A percentile compares a stretch with the other conserved stretches of the same genome.
Evolutionary conservation across 2,113 vertebrate species (phyloP).

Genomic region (Anhinga anhinga): DNA sequence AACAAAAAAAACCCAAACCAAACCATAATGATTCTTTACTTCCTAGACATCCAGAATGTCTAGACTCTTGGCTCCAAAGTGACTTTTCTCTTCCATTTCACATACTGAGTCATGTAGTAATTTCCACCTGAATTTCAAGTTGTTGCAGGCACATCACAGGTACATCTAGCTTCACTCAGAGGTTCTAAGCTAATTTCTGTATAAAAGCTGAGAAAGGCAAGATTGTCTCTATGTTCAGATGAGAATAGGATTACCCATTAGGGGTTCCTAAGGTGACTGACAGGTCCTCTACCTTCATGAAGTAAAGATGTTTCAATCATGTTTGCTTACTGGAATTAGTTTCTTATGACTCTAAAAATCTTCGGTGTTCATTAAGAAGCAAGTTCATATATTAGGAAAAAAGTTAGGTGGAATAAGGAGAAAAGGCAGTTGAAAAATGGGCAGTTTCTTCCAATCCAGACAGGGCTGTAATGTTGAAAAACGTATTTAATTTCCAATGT

Average conservation of each 20-base stretch:
- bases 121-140: not conserved
- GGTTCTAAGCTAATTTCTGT: not conserved
- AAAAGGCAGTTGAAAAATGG: not conserved
- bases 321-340: not conserved
- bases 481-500: not conserved
- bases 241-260: not conserved
- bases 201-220: not conserved
- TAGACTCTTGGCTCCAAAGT: not conserved
- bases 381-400: not conserved
- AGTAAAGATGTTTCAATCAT: not conserved
- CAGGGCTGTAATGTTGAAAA: not conserved
- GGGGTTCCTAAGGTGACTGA: not conserved
- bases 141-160: not conserved
- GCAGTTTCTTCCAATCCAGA: not conserved
- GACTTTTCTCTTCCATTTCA: not conserved
- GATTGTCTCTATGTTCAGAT: not conserved
- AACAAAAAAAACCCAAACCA: no score
- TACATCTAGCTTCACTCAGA: not conserved
- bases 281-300: not conserved
- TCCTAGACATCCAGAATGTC: not conserved
- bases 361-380: not conserved
- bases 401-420: not conserved
- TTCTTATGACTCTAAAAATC: not conserved
- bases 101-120: not conserved
- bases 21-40: not conserved